These are phyloP conservation scores for Agonum fuliginosum DNA, from an alignment of 2,888 invertebrate genomes.

Conservation along the genomic window DNA sequence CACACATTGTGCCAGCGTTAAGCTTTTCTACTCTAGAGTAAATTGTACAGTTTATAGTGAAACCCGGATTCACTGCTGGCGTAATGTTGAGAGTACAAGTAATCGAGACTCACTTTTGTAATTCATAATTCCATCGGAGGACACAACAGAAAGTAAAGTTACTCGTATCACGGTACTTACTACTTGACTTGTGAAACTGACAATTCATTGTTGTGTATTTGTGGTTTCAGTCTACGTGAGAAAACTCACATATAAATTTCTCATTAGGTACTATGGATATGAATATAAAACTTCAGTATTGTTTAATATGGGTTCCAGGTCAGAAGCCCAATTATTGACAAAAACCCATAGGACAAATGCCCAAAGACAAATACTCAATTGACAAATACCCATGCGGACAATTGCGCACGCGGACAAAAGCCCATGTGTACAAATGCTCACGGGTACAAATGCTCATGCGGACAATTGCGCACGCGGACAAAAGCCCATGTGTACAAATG, in stretches of 20 bases:
- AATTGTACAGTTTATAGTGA: not conserved
- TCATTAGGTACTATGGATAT: no score
- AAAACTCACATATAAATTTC: slow-evolving; percentile 29
- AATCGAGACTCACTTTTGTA: slow-evolving; percentile 3
- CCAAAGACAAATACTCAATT: no score
- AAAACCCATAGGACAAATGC: no score
- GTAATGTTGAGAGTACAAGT: not conserved
- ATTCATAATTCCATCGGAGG: slow-evolving; percentile 5
- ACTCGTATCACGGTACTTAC: slow-evolving; percentile 16
- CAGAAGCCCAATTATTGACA: no score
- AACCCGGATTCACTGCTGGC: not conserved
- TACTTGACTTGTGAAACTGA: slow-evolving; percentile 17
- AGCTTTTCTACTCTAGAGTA: not conserved
- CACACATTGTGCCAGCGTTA: not conserved
- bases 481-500: no score
- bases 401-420: no score
- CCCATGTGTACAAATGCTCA: no score
- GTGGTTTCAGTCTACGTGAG: slow-evolving; percentile 28
- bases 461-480: no score
- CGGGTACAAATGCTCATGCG: no score
- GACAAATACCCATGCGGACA: no score
- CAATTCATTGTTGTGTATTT: slow-evolving; percentile 11
- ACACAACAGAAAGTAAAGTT: slow-evolving; percentile 36
- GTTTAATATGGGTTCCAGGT: no score
- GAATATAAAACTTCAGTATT: no score